Conservation (phyloP, 2,888 invertebrate genomes). For the Rhamnusium bicolor region DNA sequence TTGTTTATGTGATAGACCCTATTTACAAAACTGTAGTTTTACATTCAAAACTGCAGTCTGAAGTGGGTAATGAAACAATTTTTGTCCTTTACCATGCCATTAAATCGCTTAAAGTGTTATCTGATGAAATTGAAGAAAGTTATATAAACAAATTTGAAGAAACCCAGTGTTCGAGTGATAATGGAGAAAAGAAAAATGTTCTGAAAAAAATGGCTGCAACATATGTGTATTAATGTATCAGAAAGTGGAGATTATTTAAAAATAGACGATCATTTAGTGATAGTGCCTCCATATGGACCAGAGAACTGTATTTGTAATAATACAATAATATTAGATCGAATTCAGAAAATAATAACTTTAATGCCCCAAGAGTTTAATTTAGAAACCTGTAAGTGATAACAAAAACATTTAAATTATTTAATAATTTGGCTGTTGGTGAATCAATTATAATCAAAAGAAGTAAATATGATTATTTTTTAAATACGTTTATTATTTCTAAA, state of each 20-base stretch:
- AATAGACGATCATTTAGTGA: constrained; percentile 65
- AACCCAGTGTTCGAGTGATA: constrained; percentile 19
- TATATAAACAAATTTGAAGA: constrained; percentile 44
- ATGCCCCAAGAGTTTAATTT: constrained; percentile 63
- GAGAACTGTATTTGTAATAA: constrained; percentile 68
- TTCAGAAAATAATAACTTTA: constrained; percentile 64
- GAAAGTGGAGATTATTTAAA: constrained; percentile 65
- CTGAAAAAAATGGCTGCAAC: constrained; percentile 66
- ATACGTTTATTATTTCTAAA: background rate
- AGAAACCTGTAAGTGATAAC: constrained; percentile 24
- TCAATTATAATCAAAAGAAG: no score
- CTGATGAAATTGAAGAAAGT: constrained; percentile 51
- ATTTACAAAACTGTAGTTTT: constrained; percentile 64
- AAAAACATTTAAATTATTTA: background rate
- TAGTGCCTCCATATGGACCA: constrained; percentile 67
- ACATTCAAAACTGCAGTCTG: constrained; percentile 46
- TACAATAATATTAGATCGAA: constrained; percentile 66
- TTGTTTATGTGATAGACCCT: constrained; percentile 66
- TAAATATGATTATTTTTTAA: background rate
- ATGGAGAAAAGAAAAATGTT: constrained; percentile 48
- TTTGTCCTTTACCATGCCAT: constrained; percentile 61
- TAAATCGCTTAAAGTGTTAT: constrained; percentile 55
- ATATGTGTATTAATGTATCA: constrained; percentile 65
- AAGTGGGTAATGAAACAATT: constrained; percentile 48
- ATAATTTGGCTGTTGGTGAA: no score